These are phyloP conservation scores for Pimephales promelas DNA, from an alignment of 2,113 vertebrate genomes.

Conservation along the genomic window DNA sequence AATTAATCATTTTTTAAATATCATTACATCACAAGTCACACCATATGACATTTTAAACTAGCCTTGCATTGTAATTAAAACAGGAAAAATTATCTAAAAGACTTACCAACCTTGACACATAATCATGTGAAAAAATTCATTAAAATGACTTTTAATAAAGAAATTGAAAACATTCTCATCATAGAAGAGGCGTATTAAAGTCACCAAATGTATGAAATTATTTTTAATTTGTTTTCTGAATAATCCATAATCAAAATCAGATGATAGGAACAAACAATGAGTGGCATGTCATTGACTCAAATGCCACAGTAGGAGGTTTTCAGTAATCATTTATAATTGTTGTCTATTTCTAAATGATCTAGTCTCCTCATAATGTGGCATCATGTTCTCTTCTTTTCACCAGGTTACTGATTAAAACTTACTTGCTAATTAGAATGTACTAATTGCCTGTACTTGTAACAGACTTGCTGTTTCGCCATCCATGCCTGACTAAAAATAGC, in stretches of 20 bases:
- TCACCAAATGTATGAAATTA: background rate
- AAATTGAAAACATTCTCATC: background rate
- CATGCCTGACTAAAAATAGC: constrained; percentile 56
- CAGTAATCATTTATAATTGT: background rate
- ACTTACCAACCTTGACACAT: background rate
- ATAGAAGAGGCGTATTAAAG: background rate
- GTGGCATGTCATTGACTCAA: background rate
- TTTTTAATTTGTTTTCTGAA: background rate
- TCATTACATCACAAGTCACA: background rate
- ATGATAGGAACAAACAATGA: background rate
- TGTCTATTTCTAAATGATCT: constrained; percentile 19
- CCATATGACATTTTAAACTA: too few species aligned
- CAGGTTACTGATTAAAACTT: constrained; percentile 63
- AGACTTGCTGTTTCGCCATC: constrained; percentile 66
- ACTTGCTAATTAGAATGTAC: constrained; percentile 69
- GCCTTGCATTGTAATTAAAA: too few species aligned
- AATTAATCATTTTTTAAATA: background rate
- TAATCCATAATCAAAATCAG: background rate
- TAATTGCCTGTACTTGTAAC: constrained; percentile 72
- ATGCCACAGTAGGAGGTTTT: background rate
- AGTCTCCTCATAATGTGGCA: constrained; percentile 1
- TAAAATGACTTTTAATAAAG: background rate
- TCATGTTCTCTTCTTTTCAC: constrained; percentile 39
- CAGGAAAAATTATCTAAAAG: background rate
- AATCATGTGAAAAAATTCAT: too few species aligned